phyloP scores from a whole-genome alignment of 1,140 invertebrate species.

The Cotesia typhae region DNA sequence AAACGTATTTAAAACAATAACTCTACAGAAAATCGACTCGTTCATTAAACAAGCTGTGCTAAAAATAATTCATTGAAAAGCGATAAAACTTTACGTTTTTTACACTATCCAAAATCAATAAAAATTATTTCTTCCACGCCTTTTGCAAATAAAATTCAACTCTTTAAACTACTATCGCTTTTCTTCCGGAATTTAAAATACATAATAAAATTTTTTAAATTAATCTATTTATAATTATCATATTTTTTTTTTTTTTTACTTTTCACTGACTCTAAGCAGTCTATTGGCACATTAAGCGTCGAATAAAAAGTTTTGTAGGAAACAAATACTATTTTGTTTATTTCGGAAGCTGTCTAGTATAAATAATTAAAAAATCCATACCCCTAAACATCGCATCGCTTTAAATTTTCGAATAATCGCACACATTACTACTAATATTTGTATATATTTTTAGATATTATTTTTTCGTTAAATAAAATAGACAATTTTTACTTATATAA shows the following conservation, averaged over 20 bases:
- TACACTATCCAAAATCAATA: slow-evolving; percentile 15
- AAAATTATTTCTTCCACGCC: background rate
- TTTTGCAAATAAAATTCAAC: too few species aligned
- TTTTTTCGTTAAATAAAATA: slow-evolving; percentile 3
- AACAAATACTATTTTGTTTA: background rate
- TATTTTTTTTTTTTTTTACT: background rate
- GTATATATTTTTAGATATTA: slow-evolving; percentile 7
- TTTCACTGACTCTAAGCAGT: background rate
- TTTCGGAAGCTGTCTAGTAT: too few species aligned
- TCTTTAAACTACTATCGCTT: too few species aligned
- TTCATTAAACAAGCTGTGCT: too few species aligned
- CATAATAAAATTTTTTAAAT: too few species aligned
- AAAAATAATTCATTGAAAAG: too few species aligned
- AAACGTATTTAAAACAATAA: too few species aligned
- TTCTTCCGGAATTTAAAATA: too few species aligned
- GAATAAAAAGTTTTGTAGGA: background rate
- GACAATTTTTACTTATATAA: slow-evolving; percentile 14
- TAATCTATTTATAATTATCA: too few species aligned
- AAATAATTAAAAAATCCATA: background rate
- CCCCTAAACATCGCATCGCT: background rate
- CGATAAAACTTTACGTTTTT: slow-evolving; percentile 4
- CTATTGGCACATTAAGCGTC: slow-evolving; percentile 22
- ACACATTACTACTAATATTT: slow-evolving; percentile 11
- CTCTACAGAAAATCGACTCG: too few species aligned
- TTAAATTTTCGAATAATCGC: background rate